Evolutionary conservation across 2,888 invertebrate genomes (phyloP).

Genomic region (Cephonodes hylas): DNA sequence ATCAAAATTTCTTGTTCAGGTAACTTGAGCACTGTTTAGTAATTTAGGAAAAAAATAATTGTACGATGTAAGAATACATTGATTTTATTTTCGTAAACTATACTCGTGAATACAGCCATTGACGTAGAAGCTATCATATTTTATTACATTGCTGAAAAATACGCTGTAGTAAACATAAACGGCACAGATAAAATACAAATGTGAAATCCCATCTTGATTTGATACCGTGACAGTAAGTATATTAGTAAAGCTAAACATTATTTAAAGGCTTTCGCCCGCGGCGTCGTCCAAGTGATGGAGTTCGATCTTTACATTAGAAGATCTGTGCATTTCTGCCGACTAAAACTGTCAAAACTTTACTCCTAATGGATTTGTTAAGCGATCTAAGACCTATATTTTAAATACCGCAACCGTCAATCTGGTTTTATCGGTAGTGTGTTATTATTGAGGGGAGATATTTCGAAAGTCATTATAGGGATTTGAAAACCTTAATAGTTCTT

Average conservation of each 20-base stretch:
- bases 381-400: too few relatives aligned
- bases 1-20: neutral
- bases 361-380: too few relatives aligned
- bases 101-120: neutral
- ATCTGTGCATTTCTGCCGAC: neutral
- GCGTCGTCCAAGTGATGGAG: neutral
- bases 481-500: too few relatives aligned
- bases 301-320: neutral
- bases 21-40: neutral
- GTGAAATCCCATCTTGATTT: neutral
- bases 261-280: neutral
- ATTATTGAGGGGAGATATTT: too few relatives aligned
- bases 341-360: too few relatives aligned
- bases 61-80: neutral
- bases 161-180: neutral
- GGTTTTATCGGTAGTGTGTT: too few relatives aligned
- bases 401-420: too few relatives aligned
- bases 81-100: neutral
- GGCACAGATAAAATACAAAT: neutral
- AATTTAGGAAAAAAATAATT: neutral
- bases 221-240: neutral
- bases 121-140: neutral
- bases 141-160: neutral
- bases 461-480: too few relatives aligned
- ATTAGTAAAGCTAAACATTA: neutral